A percentile compares a stretch with the other conserved stretches of the same genome.
phyloP scores from a whole-genome alignment of 2,113 vertebrate genomes.

The Acrocephalus kingi region DNA sequence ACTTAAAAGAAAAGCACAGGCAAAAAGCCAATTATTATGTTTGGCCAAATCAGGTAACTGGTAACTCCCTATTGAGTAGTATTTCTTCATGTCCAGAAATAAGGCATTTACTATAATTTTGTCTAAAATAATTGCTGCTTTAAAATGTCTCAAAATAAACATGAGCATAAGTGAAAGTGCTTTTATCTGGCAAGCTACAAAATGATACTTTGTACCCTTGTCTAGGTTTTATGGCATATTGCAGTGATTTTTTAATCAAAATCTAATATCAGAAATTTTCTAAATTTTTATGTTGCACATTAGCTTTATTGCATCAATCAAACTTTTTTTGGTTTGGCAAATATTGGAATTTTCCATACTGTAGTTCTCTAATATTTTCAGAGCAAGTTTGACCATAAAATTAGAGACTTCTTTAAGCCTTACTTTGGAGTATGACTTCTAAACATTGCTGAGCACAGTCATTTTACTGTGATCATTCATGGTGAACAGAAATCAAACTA shows the following conservation, averaged over 20 bases:
- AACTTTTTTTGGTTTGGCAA: not conserved
- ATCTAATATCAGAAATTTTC: not conserved
- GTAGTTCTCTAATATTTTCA: not conserved
- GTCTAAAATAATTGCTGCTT: not conserved
- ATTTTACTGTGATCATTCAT: not conserved
- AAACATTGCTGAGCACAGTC: not conserved
- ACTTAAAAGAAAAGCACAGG: not conserved
- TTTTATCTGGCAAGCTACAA: not conserved
- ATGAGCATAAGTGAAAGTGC: not conserved
- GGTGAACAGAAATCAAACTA: not conserved
- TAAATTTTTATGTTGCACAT: not conserved
- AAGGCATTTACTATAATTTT: not conserved
- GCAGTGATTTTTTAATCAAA: not conserved
- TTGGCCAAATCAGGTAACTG: not conserved
- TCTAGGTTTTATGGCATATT: not conserved
- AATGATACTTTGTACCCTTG: not conserved
- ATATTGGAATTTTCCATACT: not conserved
- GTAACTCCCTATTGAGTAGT: not conserved
- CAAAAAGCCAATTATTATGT: not conserved
- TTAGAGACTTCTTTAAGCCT: not conserved
- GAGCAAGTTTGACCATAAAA: not conserved
- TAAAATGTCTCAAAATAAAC: not conserved
- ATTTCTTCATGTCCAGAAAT: not conserved
- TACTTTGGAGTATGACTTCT: not conserved
- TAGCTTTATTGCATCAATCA: not conserved